Percentiles rank a stretch among this genome's conserved stretches.
Conservation (phyloP, 2,797 vertebrate genomes). For the Apogon talboti region DNA sequence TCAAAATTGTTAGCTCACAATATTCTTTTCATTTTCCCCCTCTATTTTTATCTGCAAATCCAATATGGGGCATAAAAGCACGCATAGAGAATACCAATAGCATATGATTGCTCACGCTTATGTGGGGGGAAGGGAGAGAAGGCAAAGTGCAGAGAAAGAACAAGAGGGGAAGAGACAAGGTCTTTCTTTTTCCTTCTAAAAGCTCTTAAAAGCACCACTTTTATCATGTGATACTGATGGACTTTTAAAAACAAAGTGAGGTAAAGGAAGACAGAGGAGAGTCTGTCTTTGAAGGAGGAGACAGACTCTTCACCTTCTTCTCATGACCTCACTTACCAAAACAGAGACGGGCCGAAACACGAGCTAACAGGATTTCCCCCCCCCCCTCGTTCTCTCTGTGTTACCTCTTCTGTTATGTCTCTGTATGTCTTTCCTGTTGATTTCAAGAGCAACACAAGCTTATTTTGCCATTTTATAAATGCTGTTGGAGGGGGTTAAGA, state of each 20-base stretch:
- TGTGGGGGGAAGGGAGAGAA: neutral
- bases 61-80: conserved; percentile 59
- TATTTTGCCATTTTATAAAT: conserved; percentile 11
- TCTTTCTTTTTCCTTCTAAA: conserved; percentile 3
- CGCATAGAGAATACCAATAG: conserved; percentile 46
- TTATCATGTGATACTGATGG: conserved; percentile 24
- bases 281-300: conserved; percentile 37
- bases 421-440: conserved; percentile 22
- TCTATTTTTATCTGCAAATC: conserved; percentile 59
- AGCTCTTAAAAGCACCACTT: conserved; percentile 49
- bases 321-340: conserved; percentile 42
- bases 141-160: conserved; percentile 34
- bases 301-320: conserved; percentile 45
- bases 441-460: conserved; percentile 24
- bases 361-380: conserved; percentile 1
- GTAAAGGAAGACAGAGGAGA: conserved; percentile 17
- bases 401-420: neutral
- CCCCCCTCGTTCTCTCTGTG: neutral
- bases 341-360: conserved; percentile 38
- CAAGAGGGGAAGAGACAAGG: conserved; percentile 11
- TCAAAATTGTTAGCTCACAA: conserved; percentile 58
- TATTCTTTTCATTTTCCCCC: conserved; percentile 50
- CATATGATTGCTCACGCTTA: conserved; percentile 21
- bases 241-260: conserved; percentile 28
- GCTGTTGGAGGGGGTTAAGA: conserved; percentile 19